Percentiles rank a stretch among this genome's conserved stretches.
Conservation (phyloP, 1,140 invertebrate genomes). For the Ladona fulva region DNA sequence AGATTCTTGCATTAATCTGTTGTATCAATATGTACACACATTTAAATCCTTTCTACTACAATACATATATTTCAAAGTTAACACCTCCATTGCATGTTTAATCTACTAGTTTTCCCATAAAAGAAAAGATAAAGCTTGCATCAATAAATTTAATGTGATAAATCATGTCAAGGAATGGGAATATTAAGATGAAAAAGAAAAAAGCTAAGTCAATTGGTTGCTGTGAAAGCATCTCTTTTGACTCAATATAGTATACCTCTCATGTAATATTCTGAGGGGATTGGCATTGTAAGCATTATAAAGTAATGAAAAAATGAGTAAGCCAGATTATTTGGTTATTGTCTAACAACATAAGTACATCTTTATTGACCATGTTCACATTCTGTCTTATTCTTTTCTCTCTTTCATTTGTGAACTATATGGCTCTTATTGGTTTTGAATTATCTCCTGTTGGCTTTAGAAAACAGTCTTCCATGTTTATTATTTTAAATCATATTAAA, state of each 20-base stretch:
- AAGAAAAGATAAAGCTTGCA: not conserved
- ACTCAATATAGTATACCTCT: not conserved
- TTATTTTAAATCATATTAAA: not conserved
- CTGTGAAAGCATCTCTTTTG: not conserved
- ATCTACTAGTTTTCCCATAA: not conserved
- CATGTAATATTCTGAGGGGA: not conserved
- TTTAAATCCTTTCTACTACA: not conserved
- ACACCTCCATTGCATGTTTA: not conserved
- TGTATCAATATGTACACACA: conserved; percentile 6
- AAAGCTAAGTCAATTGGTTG: not conserved
- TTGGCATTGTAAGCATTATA: not conserved
- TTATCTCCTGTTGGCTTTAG: not conserved
- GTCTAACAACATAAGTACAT: conserved; percentile 10
- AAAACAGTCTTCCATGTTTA: conserved; percentile 6
- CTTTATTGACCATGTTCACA: not conserved
- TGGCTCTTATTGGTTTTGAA: not conserved
- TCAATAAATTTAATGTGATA: not conserved
- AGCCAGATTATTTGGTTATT: conserved; percentile 3
- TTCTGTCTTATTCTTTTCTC: not conserved
- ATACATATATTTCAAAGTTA: not conserved
- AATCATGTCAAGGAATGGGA: not conserved
- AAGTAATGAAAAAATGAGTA: not conserved
- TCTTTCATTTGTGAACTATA: not conserved
- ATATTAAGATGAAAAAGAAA: not conserved
- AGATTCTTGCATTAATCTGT: not conserved